phyloP scores from a whole-genome alignment of 2,113 vertebrate species.

The Oncorhynchus clarkii region DNA sequence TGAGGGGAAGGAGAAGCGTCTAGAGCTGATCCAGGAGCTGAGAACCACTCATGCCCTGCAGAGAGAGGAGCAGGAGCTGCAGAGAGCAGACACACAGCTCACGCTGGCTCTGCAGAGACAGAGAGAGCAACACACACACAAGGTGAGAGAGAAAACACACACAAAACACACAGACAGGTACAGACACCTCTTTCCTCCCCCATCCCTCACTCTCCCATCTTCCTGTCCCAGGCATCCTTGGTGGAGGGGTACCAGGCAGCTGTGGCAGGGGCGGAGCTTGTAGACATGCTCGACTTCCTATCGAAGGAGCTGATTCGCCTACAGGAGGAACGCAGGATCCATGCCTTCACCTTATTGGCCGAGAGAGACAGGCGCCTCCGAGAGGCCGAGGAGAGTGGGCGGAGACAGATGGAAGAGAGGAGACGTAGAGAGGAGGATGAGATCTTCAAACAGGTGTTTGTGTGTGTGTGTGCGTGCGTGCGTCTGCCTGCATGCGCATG shows the following conservation, averaged over 20 bases:
- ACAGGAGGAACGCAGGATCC: conserved; percentile 86
- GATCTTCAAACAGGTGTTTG: conserved; percentile 84
- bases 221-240: conserved; percentile 61
- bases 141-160: conserved; percentile 66
- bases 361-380: conserved; percentile 82
- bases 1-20: conserved; percentile 80
- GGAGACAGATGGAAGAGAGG: conserved; percentile 83
- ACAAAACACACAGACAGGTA: neutral
- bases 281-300: conserved; percentile 81
- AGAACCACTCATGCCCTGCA: conserved; percentile 80
- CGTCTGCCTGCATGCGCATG: neutral
- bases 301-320: conserved; percentile 89
- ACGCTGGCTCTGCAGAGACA: conserved; percentile 73
- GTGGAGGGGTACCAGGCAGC: conserved; percentile 70
- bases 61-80: conserved; percentile 73
- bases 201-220: neutral
- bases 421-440: conserved; percentile 81
- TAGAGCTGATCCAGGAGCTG: conserved; percentile 85
- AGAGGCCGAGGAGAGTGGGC: conserved; percentile 89
- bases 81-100: conserved; percentile 72
- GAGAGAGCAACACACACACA: conserved; percentile 61
- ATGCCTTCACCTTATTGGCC: conserved; percentile 83
- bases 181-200: conserved; percentile 47
- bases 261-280: conserved; percentile 74
- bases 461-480: neutral